A percentile compares a stretch with the other conserved stretches of the same genome.
phyloP scores from a whole-genome alignment of 2,797 vertebrate genomes.

The Acrossocheilus fasciatus region DNA sequence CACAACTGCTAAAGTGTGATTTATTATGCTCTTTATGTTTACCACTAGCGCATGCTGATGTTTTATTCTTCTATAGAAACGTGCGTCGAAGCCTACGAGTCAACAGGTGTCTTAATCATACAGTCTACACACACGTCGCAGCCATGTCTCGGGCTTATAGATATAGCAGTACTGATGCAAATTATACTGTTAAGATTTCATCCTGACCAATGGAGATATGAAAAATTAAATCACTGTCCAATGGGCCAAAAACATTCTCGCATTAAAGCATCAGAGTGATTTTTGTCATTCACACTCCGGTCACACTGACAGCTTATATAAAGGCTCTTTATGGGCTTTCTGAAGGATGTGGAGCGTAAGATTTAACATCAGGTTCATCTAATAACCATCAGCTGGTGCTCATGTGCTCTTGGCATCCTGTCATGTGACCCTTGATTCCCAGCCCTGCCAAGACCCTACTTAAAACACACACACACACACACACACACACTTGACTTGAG shows the following conservation, averaged over 20 bases:
- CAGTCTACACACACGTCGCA: too few relatives aligned
- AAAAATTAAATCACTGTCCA: neutral
- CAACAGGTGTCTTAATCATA: too few relatives aligned
- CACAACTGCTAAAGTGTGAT: too few relatives aligned
- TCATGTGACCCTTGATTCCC: constrained; percentile 74
- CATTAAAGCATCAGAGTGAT: neutral
- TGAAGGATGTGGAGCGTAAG: neutral
- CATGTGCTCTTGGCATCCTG: constrained; percentile 76
- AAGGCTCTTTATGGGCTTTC: neutral
- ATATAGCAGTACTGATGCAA: neutral
- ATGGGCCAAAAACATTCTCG: neutral
- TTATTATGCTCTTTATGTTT: too few relatives aligned
- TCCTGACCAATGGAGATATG: neutral
- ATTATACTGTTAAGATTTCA: neutral
- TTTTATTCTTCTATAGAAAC: too few relatives aligned
- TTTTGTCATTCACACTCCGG: neutral
- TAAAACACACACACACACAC: constrained; percentile 27
- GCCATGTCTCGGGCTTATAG: too few relatives aligned
- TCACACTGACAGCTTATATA: neutral
- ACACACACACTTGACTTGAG: neutral
- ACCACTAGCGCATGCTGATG: too few relatives aligned
- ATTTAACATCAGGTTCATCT: constrained; percentile 59
- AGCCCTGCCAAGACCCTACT: constrained; percentile 45
- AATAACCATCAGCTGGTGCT: constrained; percentile 88
- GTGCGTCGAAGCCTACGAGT: too few relatives aligned